A percentile compares a stretch with the other conserved stretches of the same genome.
Conservation (phyloP, 2,888 invertebrate genomes). For the Lagria hirta region DNA sequence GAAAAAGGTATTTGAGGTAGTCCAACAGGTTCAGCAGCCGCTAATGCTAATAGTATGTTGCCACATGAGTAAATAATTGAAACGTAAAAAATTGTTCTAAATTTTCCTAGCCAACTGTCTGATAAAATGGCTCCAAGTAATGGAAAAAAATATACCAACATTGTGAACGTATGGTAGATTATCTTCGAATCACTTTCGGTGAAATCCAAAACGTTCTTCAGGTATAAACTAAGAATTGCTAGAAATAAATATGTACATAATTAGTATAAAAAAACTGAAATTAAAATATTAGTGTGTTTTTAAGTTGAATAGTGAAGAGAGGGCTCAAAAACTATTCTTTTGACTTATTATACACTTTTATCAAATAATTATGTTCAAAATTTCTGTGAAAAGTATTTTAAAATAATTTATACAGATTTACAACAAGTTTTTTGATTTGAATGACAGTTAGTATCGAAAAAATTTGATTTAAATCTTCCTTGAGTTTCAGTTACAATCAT, state of each 20-base stretch:
- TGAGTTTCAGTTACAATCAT: too few species aligned
- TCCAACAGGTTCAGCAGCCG: slow-evolving; percentile 61
- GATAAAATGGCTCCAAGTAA: slow-evolving; percentile 90
- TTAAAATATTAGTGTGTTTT: too few species aligned
- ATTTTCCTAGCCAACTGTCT: slow-evolving; percentile 90
- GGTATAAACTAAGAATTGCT: slow-evolving; percentile 91
- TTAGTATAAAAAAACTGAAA: too few species aligned
- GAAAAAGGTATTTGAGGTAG: slow-evolving; percentile 57
- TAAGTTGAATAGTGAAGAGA: too few species aligned
- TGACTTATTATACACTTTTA: too few species aligned
- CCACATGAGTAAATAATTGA: slow-evolving; percentile 86
- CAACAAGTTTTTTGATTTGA: too few species aligned
- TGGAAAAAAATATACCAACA: slow-evolving; percentile 89
- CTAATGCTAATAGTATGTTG: slow-evolving; percentile 73
- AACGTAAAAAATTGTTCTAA: slow-evolving; percentile 84
- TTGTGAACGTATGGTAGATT: slow-evolving; percentile 85
- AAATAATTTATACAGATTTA: too few species aligned
- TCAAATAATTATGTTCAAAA: too few species aligned
- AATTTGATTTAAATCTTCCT: too few species aligned
- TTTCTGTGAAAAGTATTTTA: neutral
- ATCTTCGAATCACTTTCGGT: slow-evolving; percentile 75
- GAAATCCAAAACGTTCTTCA: slow-evolving; percentile 76
- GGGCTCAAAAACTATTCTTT: too few species aligned
- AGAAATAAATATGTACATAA: slow-evolving; percentile 48
- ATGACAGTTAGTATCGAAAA: too few species aligned